Conservation (phyloP, 2,113 vertebrate species). For the Rhabdornis inornatus region DNA sequence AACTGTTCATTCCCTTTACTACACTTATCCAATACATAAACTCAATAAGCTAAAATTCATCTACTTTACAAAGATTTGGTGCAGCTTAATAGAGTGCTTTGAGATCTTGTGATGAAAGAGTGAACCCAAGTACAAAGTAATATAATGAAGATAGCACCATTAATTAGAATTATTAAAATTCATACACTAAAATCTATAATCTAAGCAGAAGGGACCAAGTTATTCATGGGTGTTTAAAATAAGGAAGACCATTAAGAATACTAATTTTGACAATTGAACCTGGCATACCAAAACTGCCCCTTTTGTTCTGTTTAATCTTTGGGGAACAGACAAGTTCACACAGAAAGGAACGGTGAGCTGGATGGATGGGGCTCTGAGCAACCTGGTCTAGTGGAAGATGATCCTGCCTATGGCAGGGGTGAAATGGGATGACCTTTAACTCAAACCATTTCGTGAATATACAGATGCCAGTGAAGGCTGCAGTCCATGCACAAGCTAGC, state of each 20-base stretch:
- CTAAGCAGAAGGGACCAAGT: slow-evolving; percentile 2
- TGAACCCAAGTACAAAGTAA: slow-evolving; percentile 15
- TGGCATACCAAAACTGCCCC: neutral
- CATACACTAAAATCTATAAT: neutral
- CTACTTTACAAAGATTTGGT: neutral
- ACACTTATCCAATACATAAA: neutral
- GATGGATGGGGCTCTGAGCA: neutral
- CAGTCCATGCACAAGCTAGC: rapidly evolving
- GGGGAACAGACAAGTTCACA: neutral
- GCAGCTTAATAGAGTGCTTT: neutral
- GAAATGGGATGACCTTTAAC: neutral
- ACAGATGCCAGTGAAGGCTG: neutral
- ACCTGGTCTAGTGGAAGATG: neutral
- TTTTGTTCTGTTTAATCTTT: neutral
- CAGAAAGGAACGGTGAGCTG: neutral
- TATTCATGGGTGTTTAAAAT: neutral
- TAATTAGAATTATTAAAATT: slow-evolving; percentile 35
- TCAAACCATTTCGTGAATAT: neutral
- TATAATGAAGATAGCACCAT: neutral
- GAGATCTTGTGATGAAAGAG: slow-evolving; percentile 35
- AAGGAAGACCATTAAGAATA: neutral
- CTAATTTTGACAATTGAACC: slow-evolving; percentile 8
- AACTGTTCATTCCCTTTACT: neutral
- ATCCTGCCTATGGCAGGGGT: neutral
- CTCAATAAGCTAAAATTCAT: slow-evolving; percentile 5